Conservation (phyloP, 2,113 vertebrate species). For the Colius striatus region DNA sequence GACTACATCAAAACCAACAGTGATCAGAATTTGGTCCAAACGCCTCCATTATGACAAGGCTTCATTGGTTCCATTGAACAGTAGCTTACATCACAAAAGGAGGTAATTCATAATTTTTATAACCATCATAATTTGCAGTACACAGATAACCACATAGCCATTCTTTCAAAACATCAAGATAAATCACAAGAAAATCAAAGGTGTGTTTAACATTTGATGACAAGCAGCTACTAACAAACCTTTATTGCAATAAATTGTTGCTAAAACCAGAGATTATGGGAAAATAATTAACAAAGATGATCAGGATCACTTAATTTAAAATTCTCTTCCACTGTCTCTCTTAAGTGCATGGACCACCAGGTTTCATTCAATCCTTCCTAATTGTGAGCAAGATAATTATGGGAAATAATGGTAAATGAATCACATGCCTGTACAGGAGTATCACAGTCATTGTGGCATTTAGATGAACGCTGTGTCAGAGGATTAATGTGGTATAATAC, state of each 20-base stretch:
- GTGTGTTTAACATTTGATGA: background rate
- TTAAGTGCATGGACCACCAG: constrained; percentile 48
- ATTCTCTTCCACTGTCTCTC: background rate
- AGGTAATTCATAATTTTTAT: constrained; percentile 43
- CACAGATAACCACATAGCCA: constrained; percentile 16
- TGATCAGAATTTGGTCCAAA: background rate
- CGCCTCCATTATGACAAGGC: background rate
- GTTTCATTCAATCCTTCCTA: constrained; percentile 58
- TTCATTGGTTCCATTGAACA: background rate
- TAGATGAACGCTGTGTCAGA: constrained; percentile 33
- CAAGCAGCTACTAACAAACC: constrained; percentile 30
- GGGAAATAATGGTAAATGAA: constrained; percentile 63
- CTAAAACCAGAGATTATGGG: constrained; percentile 17
- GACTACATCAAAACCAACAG: background rate
- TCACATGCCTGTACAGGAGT: constrained; percentile 56
- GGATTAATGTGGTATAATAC: constrained; percentile 32
- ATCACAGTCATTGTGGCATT: constrained; percentile 42
- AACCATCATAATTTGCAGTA: constrained; percentile 22
- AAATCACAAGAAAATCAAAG: constrained; percentile 45
- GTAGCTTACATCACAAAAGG: background rate
- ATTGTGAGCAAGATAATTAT: constrained; percentile 53
- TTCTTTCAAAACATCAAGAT: constrained; percentile 32
- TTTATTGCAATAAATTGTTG: background rate
- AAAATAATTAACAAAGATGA: constrained; percentile 14
- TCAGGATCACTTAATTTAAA: constrained; percentile 22